Evolutionary conservation across 2,888 invertebrate genomes (phyloP).

Genomic region (Copidosoma aretas): DNA sequence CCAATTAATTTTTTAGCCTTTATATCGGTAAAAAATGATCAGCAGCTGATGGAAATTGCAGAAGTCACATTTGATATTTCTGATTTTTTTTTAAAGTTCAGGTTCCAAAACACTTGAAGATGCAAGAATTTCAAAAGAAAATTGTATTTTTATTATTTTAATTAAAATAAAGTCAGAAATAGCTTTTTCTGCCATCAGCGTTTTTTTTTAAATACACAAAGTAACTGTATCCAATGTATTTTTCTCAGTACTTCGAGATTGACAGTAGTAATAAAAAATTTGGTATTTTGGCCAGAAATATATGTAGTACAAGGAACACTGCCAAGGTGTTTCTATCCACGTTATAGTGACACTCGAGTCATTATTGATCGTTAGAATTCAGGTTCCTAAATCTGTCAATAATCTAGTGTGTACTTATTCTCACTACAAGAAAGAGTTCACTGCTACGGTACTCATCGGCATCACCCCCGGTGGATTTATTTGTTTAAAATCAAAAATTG

Average conservation of each 20-base stretch:
- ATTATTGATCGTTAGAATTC: constrained; percentile 37
- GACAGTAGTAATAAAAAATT: constrained; percentile 14
- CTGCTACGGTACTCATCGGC: constrained; percentile 41
- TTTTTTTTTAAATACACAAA: no score
- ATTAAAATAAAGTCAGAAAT: no score
- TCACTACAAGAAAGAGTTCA: constrained; percentile 12
- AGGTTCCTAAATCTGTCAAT: constrained; percentile 24
- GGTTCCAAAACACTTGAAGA: no score
- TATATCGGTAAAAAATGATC: no score
- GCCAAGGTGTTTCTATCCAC: constrained; percentile 25
- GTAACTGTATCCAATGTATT: no score
- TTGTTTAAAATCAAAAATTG: constrained; percentile 37
- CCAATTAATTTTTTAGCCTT: no score
- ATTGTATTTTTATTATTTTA: no score
- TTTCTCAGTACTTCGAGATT: constrained; percentile 16
- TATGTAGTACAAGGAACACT: constrained; percentile 20
- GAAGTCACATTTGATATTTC: no score
- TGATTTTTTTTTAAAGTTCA: no score
- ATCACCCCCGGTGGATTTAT: constrained; percentile 44
- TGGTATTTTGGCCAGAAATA: constrained; percentile 28
- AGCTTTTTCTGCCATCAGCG: no score
- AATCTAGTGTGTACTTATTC: constrained; percentile 15
- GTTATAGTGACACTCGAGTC: constrained; percentile 32
- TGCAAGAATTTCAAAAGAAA: no score
- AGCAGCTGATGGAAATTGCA: no score